These are phyloP conservation scores for Torymus aiolomorphi DNA, from an alignment of 2,888 invertebrate genomes.

Conservation along the genomic window DNA sequence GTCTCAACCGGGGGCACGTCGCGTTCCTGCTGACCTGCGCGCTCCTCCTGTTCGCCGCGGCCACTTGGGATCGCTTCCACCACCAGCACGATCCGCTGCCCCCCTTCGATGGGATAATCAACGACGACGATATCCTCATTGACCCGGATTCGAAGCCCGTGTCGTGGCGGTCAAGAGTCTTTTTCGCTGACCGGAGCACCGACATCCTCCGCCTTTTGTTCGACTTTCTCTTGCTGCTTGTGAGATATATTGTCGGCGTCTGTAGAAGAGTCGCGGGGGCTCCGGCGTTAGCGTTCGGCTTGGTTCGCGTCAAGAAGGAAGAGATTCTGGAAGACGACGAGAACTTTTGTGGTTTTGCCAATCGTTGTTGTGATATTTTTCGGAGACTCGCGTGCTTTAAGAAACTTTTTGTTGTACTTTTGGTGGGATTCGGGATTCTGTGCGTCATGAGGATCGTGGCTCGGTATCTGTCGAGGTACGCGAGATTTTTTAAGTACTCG, in stretches of 20 bases:
- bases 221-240: neutral
- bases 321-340: neutral
- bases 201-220: neutral
- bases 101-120: no score
- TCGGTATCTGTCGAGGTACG: neutral
- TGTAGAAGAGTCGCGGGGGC: no score
- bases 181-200: no score
- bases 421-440: neutral
- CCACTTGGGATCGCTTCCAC: neutral
- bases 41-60: constrained; percentile 14
- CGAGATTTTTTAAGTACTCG: constrained; percentile 13
- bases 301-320: no score
- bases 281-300: neutral
- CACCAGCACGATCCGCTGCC: no score
- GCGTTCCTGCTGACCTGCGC: constrained; percentile 39
- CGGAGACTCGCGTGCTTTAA: neutral
- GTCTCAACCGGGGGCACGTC: constrained; percentile 9
- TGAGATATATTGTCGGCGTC: neutral
- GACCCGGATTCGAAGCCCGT: no score
- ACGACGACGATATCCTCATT: no score
- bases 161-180: no score
- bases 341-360: neutral
- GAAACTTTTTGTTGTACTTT: neutral
- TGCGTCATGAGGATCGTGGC: neutral
- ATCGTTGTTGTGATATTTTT: constrained; percentile 4